These are phyloP conservation scores for Heliconius hortense DNA, from an alignment of 2,888 invertebrate genomes.

Conservation along the genomic window DNA sequence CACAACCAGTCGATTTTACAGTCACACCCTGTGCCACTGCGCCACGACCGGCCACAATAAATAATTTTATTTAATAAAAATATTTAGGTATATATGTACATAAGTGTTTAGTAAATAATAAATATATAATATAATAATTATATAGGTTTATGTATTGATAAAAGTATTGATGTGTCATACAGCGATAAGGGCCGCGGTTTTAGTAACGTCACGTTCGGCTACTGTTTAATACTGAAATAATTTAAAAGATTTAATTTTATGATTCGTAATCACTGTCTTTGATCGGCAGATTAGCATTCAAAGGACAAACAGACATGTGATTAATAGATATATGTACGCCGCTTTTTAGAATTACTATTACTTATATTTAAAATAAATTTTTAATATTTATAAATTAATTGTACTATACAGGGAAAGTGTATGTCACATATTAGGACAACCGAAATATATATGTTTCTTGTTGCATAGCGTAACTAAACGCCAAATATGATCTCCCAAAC, in stretches of 20 bases:
- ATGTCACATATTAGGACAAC: too few species aligned
- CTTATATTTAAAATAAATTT: not conserved
- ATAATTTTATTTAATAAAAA: not conserved
- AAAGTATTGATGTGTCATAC: not conserved
- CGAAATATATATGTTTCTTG: too few species aligned
- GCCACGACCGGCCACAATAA: too few species aligned
- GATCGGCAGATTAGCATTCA: constrained; percentile 7
- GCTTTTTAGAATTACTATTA: not conserved
- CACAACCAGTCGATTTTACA: too few species aligned
- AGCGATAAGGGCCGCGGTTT: not conserved
- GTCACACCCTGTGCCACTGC: too few species aligned
- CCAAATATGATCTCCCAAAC: too few species aligned
- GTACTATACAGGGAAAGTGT: too few species aligned
- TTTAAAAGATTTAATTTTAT: not conserved
- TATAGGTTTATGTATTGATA: not conserved
- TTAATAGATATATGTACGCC: not conserved
- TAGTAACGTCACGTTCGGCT: not conserved
- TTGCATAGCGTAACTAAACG: too few species aligned
- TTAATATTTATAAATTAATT: too few species aligned
- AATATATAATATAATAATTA: too few species aligned
- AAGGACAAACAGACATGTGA: not conserved
- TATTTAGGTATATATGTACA: not conserved
- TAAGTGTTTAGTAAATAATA: not conserved
- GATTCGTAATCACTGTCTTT: not conserved
- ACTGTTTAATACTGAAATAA: not conserved